Percentiles rank a stretch among this genome's conserved stretches.
Evolutionary conservation across 2,888 invertebrate species (phyloP).

Genomic region (Tipula helvola): DNA sequence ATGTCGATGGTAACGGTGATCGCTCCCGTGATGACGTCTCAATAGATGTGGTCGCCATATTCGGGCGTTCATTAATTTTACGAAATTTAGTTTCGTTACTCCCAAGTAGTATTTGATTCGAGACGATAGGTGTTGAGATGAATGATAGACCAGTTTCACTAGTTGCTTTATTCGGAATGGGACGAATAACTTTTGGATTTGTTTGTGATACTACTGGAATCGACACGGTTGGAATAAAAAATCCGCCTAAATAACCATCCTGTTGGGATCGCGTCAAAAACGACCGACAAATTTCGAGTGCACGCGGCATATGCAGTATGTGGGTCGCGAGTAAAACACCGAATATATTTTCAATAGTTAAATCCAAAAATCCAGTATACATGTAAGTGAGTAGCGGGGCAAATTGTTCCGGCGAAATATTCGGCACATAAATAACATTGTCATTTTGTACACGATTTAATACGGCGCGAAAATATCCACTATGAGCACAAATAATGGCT

Average conservation of each 20-base stretch:
- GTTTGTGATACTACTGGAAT: background rate
- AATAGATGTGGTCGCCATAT: constrained; percentile 14
- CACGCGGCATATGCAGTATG: constrained; percentile 59
- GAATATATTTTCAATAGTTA: constrained; percentile 57
- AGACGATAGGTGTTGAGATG: constrained; percentile 24
- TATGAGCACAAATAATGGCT: constrained; percentile 50
- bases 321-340: constrained; percentile 58
- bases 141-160: constrained; percentile 29
- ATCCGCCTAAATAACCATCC: background rate
- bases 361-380: constrained; percentile 60
- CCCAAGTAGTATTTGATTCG: constrained; percentile 19
- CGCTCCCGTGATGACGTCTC: constrained; percentile 15
- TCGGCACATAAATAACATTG: constrained; percentile 38
- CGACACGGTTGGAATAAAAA: background rate
- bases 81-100: constrained; percentile 22
- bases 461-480: constrained; percentile 53
- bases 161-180: constrained; percentile 40
- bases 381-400: constrained; percentile 57
- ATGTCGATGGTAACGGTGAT: constrained; percentile 13
- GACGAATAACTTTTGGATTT: constrained; percentile 35
- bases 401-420: constrained; percentile 48
- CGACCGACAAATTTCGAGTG: constrained; percentile 52
- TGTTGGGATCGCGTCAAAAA: constrained; percentile 44
- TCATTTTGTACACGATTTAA: background rate
- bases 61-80: constrained; percentile 11